phyloP scores from a whole-genome alignment of 2,888 invertebrate species.

The Buathra laborator region DNA sequence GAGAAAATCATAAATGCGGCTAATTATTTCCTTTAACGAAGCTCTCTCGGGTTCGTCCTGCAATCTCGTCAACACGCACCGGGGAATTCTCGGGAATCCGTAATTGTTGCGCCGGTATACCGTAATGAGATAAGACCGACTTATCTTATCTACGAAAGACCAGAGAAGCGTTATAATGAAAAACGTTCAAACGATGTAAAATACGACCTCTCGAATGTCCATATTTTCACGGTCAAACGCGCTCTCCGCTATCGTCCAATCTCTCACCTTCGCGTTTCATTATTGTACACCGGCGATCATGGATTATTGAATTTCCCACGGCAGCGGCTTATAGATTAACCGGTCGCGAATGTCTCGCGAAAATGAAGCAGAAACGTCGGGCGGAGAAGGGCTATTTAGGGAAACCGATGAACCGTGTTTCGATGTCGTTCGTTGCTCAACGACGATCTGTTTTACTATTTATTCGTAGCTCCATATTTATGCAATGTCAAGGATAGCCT shows the following conservation, averaged over 20 bases:
- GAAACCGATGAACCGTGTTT: not conserved
- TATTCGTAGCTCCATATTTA: not conserved
- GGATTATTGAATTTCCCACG: constrained; percentile 5
- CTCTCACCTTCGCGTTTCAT: not conserved
- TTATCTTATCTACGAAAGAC: constrained; percentile 9
- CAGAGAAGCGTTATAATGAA: not conserved
- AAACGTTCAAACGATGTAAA: constrained; percentile 9
- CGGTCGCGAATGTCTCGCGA: not conserved
- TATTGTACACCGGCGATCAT: not conserved
- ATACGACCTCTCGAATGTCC: not conserved
- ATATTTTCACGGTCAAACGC: constrained; percentile 22
- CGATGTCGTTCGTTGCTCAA: not conserved
- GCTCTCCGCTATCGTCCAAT: not conserved
- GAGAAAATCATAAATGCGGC: not conserved
- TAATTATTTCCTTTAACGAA: constrained; percentile 29
- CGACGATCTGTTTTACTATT: not conserved
- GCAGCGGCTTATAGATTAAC: constrained; percentile 6
- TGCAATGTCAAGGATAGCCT: not conserved
- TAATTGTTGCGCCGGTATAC: not conserved
- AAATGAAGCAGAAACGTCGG: not conserved
- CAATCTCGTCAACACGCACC: constrained; percentile 4
- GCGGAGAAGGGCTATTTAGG: not conserved
- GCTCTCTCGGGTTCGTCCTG: not conserved
- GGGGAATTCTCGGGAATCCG: not conserved
- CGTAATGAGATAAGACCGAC: constrained; percentile 32